Evolutionary conservation across 2,888 invertebrate genomes (phyloP).

Genomic region (Hybos culiciformis): DNA sequence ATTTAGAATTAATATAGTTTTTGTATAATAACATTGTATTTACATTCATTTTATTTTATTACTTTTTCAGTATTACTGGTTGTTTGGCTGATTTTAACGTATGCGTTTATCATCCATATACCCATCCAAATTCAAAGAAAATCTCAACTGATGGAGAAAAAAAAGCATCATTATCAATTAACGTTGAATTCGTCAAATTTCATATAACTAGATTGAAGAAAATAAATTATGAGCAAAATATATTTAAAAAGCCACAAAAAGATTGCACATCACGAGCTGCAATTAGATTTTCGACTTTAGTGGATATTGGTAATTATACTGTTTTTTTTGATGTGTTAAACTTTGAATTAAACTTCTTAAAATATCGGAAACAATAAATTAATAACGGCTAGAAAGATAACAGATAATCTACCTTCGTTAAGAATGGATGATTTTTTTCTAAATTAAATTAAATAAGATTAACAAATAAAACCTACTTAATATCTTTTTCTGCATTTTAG

Average conservation of each 20-base stretch:
- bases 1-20: neutral
- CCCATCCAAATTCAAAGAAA: conserved; percentile 66
- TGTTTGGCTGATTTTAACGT: conserved; percentile 95
- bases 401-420: no score
- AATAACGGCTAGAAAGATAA: no score
- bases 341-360: no score
- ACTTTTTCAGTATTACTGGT: conserved; percentile 73
- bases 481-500: no score
- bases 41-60: conserved; percentile 47
- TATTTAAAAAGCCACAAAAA: conserved; percentile 33
- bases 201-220: conserved; percentile 85
- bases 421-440: no score
- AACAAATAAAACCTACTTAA: no score
- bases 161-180: conserved; percentile 89
- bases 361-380: no score
- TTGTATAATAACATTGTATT: neutral
- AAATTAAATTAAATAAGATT: no score
- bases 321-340: no score
- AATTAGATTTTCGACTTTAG: conserved; percentile 83
- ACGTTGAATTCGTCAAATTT: conserved; percentile 94
- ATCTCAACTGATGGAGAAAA: conserved; percentile 78
- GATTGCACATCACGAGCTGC: conserved; percentile 67
- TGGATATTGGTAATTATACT: conserved; percentile 91
- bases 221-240: conserved; percentile 53
- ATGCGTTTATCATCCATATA: conserved; percentile 97